Evolutionary conservation across 2,797 vertebrate species (phyloP).

Genomic region (Alcedo quadribrachys): DNA sequence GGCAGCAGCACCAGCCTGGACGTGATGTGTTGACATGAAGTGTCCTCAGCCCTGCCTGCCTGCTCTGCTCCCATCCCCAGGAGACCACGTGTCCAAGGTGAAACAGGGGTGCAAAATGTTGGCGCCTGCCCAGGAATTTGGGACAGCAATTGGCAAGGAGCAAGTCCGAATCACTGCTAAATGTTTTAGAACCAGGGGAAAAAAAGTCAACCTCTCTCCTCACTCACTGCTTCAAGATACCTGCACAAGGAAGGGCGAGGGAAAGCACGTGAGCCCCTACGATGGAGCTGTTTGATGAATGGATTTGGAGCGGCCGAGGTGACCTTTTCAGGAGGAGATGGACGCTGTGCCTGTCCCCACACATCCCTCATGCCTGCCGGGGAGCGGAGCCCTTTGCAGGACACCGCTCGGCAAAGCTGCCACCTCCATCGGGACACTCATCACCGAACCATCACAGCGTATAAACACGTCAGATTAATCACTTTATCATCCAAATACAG

Average conservation of each 20-base stretch:
- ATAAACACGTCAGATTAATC: neutral
- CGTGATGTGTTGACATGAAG: neutral
- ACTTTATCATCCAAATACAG: conserved; percentile 17
- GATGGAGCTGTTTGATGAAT: neutral
- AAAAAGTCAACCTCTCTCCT: neutral
- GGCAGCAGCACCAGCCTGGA: fast-evolving
- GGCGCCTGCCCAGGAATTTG: fast-evolving
- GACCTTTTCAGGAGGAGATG: neutral
- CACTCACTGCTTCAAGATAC: neutral
- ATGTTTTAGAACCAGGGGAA: neutral
- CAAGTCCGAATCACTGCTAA: neutral
- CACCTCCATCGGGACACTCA: fast-evolving
- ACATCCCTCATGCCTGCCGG: fast-evolving
- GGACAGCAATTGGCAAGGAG: neutral
- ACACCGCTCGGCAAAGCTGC: neutral
- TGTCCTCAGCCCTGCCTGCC: neutral
- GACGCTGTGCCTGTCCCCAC: fast-evolving
- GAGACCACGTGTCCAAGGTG: fast-evolving
- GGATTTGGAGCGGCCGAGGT: neutral
- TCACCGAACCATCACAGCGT: neutral
- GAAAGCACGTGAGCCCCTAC: fast-evolving
- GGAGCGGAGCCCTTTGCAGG: fast-evolving
- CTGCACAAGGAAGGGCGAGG: neutral
- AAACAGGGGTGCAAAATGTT: neutral
- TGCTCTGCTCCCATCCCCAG: neutral